Percentiles rank a stretch among this genome's conserved stretches.
Evolutionary conservation across 2,888 invertebrate genomes (phyloP).

Genomic region (Stenichneumon culpator): DNA sequence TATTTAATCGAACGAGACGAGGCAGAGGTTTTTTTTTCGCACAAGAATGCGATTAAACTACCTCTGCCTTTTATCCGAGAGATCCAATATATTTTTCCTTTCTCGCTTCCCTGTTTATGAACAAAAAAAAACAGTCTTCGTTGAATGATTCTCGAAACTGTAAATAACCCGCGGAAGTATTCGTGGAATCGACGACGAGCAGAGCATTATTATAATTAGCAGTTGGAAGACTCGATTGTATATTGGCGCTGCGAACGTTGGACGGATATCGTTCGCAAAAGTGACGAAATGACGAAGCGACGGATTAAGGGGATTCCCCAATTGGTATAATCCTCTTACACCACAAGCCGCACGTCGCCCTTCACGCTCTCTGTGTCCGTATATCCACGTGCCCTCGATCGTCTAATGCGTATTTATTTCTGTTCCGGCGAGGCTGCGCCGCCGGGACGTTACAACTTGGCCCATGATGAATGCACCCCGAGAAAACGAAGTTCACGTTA

Average conservation of each 20-base stretch:
- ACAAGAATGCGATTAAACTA: neutral
- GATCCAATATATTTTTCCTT: neutral
- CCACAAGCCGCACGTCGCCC: neutral
- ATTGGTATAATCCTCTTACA: conserved; percentile 70
- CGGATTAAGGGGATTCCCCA: conserved; percentile 68
- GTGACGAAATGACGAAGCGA: conserved; percentile 57
- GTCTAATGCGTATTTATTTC: conserved; percentile 64
- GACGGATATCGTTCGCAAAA: conserved; percentile 26
- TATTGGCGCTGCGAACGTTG: conserved; percentile 47
- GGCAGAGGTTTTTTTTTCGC: no score
- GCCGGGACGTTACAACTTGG: conserved; percentile 12
- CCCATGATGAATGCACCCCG: conserved; percentile 13
- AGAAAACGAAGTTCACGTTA: neutral
- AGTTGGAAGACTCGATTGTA: conserved; percentile 39
- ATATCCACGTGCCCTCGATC: conserved; percentile 64
- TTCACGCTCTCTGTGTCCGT: conserved; percentile 29
- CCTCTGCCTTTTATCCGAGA: neutral
- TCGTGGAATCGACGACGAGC: conserved; percentile 7
- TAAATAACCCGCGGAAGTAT: neutral
- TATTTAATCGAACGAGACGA: neutral
- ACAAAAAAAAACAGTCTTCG: neutral
- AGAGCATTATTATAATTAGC: conserved; percentile 17
- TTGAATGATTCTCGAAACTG: neutral
- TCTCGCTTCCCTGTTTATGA: neutral
- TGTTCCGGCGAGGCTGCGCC: conserved; percentile 40